Evolutionary conservation across 1,140 invertebrate species (phyloP).

Genomic region (Lepidostoma basale): DNA sequence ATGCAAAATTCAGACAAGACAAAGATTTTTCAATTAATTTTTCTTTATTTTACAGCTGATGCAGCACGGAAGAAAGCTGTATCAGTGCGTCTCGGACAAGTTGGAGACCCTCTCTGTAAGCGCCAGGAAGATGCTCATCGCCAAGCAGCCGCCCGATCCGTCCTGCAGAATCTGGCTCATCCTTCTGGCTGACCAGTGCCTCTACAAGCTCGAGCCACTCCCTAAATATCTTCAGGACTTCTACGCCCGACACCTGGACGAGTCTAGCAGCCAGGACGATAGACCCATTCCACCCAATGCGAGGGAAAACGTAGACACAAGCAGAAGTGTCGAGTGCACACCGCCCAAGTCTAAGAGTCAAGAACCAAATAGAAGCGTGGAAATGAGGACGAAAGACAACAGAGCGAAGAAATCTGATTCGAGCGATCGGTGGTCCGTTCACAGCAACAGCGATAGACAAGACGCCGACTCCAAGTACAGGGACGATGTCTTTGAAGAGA

Average conservation of each 20-base stretch:
- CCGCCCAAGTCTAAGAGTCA: background rate
- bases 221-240: constrained; percentile 43
- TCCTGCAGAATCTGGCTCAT: constrained; percentile 37
- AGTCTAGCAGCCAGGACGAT: constrained; percentile 6
- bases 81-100: constrained; percentile 33
- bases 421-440: constrained; percentile 36
- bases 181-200: constrained; percentile 39
- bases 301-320: constrained; percentile 8
- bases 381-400: background rate
- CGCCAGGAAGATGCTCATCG: constrained; percentile 34
- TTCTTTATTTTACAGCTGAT: constrained; percentile 36
- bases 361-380: background rate
- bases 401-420: constrained; percentile 35
- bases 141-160: constrained; percentile 28
- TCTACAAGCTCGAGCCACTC: constrained; percentile 36
- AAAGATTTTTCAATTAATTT: background rate
- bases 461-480: constrained; percentile 22
- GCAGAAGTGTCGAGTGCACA: constrained; percentile 1
- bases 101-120: constrained; percentile 34
- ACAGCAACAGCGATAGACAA: constrained; percentile 35
- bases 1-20: no score
- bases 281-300: no score
- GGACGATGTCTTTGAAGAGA: constrained; percentile 40
- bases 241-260: constrained; percentile 39
- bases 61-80: constrained; percentile 36